Evolutionary conservation across 2,113 vertebrate genomes (phyloP).

Genomic region (Fregetta grallaria): DNA sequence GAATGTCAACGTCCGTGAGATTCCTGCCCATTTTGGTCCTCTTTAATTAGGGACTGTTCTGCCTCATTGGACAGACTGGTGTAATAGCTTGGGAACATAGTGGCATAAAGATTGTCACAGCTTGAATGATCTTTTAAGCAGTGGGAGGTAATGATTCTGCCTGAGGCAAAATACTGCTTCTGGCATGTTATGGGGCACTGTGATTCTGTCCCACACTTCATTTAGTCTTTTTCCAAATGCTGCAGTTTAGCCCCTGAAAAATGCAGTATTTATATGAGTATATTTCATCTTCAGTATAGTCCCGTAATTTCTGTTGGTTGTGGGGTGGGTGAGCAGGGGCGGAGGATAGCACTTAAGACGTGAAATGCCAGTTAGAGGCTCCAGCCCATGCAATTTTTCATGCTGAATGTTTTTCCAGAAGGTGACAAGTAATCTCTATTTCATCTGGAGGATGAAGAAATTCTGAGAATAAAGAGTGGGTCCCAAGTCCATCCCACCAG

Average conservation of each 20-base stretch:
- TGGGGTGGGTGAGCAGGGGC: neutral
- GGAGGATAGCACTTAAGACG: neutral
- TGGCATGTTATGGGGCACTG: neutral
- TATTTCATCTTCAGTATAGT: neutral
- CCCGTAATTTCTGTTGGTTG: neutral
- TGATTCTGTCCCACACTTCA: conserved; percentile 8
- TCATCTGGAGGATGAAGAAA: neutral
- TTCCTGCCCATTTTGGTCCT: conserved; percentile 6
- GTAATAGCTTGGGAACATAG: conserved; percentile 21
- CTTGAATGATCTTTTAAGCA: conserved; percentile 25
- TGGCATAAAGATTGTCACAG: conserved; percentile 25
- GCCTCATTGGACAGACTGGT: conserved; percentile 23
- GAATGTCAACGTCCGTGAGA: neutral
- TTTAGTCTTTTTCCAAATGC: neutral
- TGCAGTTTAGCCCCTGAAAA: conserved; percentile 22
- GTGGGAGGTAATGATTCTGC: conserved; percentile 35
- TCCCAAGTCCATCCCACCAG: neutral
- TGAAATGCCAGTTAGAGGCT: neutral
- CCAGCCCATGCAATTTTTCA: neutral
- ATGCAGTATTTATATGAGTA: neutral
- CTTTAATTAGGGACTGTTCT: conserved; percentile 34
- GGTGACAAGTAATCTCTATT: neutral
- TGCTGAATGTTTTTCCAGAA: neutral
- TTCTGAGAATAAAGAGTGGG: neutral
- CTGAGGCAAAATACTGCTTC: neutral